These are phyloP conservation scores for Drosophila saltans DNA, from an alignment of 1,140 invertebrate species.

Conservation along the genomic window DNA sequence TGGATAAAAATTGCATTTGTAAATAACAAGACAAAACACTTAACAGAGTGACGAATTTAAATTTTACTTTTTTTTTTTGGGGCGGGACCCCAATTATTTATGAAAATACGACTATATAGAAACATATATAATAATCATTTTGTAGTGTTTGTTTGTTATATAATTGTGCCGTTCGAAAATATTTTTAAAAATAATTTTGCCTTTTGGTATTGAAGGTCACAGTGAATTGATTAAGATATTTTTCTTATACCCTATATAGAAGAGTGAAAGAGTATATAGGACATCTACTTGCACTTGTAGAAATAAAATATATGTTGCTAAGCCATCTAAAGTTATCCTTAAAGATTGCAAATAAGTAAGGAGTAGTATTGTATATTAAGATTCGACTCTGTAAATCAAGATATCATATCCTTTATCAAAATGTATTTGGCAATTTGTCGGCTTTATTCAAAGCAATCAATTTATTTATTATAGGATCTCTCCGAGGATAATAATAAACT, in stretches of 20 bases:
- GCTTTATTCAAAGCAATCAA: too few species aligned
- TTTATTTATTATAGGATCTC: too few species aligned
- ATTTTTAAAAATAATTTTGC: constrained; percentile 1
- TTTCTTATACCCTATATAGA: neutral
- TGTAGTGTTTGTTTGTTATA: neutral
- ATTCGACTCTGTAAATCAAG: too few species aligned
- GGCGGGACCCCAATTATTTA: constrained; percentile 46
- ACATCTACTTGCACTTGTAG: too few species aligned
- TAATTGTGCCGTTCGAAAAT: neutral
- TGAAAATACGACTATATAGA: constrained; percentile 1
- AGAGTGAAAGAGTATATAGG: neutral
- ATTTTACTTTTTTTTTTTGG: constrained; percentile 15
- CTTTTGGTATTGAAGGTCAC: neutral
- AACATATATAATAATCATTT: neutral
- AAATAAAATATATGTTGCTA: too few species aligned
- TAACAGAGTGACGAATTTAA: constrained; percentile 47
- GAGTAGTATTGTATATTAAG: too few species aligned
- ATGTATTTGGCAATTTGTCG: too few species aligned
- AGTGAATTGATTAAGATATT: constrained; percentile 8
- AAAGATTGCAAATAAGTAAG: too few species aligned
- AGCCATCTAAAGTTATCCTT: too few species aligned
- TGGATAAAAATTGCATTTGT: constrained; percentile 67
- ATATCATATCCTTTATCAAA: too few species aligned
- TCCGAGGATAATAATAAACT: too few species aligned
- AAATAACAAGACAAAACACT: constrained; percentile 79